A percentile compares a stretch with the other conserved stretches of the same genome.
Conservation (phyloP, 2,797 vertebrate genomes). For the Chromis chromis region DNA sequence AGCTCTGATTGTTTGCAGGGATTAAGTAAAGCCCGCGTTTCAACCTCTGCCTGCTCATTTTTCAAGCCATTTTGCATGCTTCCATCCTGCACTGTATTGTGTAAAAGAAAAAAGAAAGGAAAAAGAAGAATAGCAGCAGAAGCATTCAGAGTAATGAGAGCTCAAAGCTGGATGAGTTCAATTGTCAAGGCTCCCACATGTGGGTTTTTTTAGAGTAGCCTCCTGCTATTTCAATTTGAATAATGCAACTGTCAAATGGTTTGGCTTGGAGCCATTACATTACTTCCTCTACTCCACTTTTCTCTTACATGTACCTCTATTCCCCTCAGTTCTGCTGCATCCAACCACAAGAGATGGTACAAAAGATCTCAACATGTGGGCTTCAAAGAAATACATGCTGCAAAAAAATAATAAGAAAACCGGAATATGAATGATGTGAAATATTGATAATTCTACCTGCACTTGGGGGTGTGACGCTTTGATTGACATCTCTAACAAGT, state of each 20-base stretch:
- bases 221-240: conserved; percentile 57
- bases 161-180: conserved; percentile 28
- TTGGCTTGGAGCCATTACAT: conserved; percentile 41
- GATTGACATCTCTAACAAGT: conserved; percentile 54
- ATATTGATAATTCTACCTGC: conserved; percentile 29
- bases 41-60: conserved; percentile 34
- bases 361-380: conserved; percentile 3
- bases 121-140: conserved; percentile 1
- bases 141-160: conserved; percentile 19
- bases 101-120: neutral
- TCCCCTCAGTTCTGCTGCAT: neutral
- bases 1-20: conserved; percentile 47
- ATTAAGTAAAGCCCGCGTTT: conserved; percentile 13
- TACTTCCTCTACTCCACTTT: conserved; percentile 27
- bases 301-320: conserved; percentile 13
- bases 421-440: conserved; percentile 4
- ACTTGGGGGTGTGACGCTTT: conserved; percentile 31
- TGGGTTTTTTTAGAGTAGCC: conserved; percentile 22
- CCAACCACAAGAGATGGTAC: conserved; percentile 14
- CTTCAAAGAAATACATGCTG: neutral
- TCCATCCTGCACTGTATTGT: neutral
- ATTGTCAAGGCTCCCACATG: conserved; percentile 17
- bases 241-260: conserved; percentile 53
- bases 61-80: conserved; percentile 23
- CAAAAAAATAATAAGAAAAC: neutral